Base-by-base conservation (phyloP, 2,113 vertebrate species). In the Grus americana region DNA sequence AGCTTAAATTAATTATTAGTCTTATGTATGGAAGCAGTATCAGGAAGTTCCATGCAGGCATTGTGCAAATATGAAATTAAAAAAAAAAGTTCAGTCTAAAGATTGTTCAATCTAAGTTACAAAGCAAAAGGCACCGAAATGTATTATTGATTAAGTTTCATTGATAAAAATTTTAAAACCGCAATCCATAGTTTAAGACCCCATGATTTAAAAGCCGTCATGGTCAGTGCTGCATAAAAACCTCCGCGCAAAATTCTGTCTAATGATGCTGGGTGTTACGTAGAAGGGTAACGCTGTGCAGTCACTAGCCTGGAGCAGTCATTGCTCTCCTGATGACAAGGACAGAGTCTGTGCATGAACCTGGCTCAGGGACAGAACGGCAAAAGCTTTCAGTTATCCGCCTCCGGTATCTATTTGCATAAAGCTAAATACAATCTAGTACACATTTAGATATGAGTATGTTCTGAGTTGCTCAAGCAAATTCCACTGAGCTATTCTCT, bases 1-100 rank as follows among this genome's bases (percentile, higher is more conserved):
- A 92, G 38, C 29, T 80, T 66, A 75, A 94, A 85, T 91, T 94
- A 95, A 97, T 94, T 75, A 72, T 61, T 62, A 76, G 20, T 79
- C 36, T 76, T 86, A 76, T 5, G 6, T 75, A 65, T 79, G 36
- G 57, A 81, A 86, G 71, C 50, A 62, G 66, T 38, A 79, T 16
- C 27, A 88, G 32, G 44, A 90, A 55, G 20, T 57, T 61, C 61
- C 54, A 72, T 15, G 66, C 40, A 79, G 73, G 16, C 55, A 85
- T 49, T 29, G 32, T 13, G 52, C 7, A 87, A 59, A 74, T 6
- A 59, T 2, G 2, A 93, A 47, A 26, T 59, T 22, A 36, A 54
- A 29, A 49, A 42, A 86, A 30, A n/a, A 34, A 15, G 1, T 19
- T 66, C 14, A 50, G 11, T 46, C 24, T 57, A 42, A 67, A 67